Conservation (phyloP, 1,140 invertebrate species). For the Meloidogyne chitwoodi region DNA sequence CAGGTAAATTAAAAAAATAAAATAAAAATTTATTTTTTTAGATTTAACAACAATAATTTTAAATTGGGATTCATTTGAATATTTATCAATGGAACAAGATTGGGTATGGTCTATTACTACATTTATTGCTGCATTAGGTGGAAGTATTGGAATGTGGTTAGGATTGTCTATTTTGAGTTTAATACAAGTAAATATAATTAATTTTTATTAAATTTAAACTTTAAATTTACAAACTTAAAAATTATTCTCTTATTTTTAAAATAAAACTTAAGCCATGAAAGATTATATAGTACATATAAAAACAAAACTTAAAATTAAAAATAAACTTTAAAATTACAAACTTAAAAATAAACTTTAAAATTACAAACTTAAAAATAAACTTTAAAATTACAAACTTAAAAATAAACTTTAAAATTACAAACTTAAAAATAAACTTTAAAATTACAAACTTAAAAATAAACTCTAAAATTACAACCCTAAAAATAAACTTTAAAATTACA, state of each 20-base stretch:
- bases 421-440: not conserved
- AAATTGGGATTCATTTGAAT: slow-evolving; percentile 57
- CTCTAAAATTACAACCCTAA: too few relatives aligned
- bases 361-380: not conserved
- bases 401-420: too few relatives aligned
- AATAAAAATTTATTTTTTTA: not conserved
- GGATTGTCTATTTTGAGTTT: slow-evolving; percentile 47
- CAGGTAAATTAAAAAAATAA: slow-evolving; percentile 29
- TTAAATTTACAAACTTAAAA: not conserved
- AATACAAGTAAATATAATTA: slow-evolving; percentile 46
- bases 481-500: not conserved
- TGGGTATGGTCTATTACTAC: slow-evolving; percentile 44
- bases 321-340: not conserved
- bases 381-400: not conserved
- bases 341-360: too few relatives aligned
- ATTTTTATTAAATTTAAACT: not conserved
- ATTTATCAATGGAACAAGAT: slow-evolving; percentile 54
- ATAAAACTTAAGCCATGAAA: too few relatives aligned
- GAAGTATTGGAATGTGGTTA: slow-evolving; percentile 49
- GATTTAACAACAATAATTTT: slow-evolving; percentile 52
- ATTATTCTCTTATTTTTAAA: too few relatives aligned
- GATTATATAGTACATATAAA: too few relatives aligned
- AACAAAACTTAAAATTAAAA: too few relatives aligned
- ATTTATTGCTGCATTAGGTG: slow-evolving; percentile 46
- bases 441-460: too few relatives aligned